Evolutionary conservation across 2,113 vertebrate species (phyloP), one percentile per base, ranked within the genome.

Genomic region (Microcebus ravelobensis): DNA sequence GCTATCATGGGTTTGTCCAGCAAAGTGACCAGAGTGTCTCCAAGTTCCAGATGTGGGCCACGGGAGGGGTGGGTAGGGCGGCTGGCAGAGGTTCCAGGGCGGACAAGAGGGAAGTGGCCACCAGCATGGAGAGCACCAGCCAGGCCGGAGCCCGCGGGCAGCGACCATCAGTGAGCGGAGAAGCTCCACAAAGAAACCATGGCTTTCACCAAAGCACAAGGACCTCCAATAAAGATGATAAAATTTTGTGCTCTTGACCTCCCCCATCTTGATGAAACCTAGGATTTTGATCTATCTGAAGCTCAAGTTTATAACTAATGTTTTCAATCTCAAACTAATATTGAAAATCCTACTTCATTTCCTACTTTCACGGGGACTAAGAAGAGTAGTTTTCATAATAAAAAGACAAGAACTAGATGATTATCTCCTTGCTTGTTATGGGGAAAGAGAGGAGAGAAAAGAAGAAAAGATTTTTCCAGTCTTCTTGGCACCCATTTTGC

Each of bases 41-140:
- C 59, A 87, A 59, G 36, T 36, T 48, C 18, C 50, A 63, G 34
- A 13, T 36, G 17, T 20, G 13, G 12, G 25, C 59, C 76, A 17
- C 31, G 8, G 29, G 48, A 25, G 18, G n/a, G 18, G 36, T 8
- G 12, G 21, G 1, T 0, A 20, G 20, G 25, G 17, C 3, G 4
- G 39, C 57, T 52, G 21, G 59, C 14, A 76, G 14, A 83, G 52
- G 10, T 29, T 34, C 45, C 34, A n/a, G 48, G 55, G 10, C 31
- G 8, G 25, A 61, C 5, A 20, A 34, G 34, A n/a, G 21, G 8
- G 2, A 4, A 3, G 8, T 12, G 63, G 20, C 31, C 57, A 13
- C 8, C 29, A 23, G 18, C 34, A 36, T 8, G 4, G 48, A 88
- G 11, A 90, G 36, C 3, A 0, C 27, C 21, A 29, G 14, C 18